Evolutionary conservation across 2,113 vertebrate genomes (phyloP), one percentile per base, ranked within the genome.

Genomic region (Panthera leo): DNA sequence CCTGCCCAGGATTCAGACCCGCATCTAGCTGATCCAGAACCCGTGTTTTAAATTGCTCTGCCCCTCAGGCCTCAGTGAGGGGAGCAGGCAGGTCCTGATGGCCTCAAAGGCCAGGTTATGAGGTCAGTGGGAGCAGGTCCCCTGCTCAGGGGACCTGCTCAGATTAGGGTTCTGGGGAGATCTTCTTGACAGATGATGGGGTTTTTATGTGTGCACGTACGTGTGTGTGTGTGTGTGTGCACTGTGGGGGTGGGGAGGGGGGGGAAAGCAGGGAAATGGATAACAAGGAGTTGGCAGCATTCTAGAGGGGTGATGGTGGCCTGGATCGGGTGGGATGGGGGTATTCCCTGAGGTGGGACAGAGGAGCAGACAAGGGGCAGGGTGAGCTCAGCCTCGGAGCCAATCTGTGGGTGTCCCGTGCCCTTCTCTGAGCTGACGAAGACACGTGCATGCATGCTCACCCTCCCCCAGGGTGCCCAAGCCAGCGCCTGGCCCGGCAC

Each of bases 231-330:
- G 45, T 83, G 36, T 34, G 10, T 39, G 80, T 4, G n/a, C 45
- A 9, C 45, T 39, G 36, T 63, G 29, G 19, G 31, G 34, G 18
- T 12, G 12, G 75, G 70, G 7, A 61, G 27, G 51, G 12, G 21
- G 68, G 9, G 4, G 15, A n/a, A 75, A 63, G 14, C 34, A 34
- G 45, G 45, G 73, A 51, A 34, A 53, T 3, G 31, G 78, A 8
- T 92, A 65, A 92, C 19, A 31, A 84, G 93, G 63, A 27, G 58
- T 73, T 70, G 29, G 68, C 55, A 51, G 76, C 39, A 29, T 36
- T 58, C 23, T 36, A n/a, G 31, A 45, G 36, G 55, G 75, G 18
- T 0, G 9, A 14, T 29, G 63, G 70, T 7, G 23, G 19, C 45
- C 73, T 85, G 45, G 84, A 51, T 45, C 82, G 9, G 16, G 58